These are phyloP conservation scores for Anarhynchus alexandrinus DNA, from an alignment of 2,113 vertebrate genomes.

Conservation along the genomic window DNA sequence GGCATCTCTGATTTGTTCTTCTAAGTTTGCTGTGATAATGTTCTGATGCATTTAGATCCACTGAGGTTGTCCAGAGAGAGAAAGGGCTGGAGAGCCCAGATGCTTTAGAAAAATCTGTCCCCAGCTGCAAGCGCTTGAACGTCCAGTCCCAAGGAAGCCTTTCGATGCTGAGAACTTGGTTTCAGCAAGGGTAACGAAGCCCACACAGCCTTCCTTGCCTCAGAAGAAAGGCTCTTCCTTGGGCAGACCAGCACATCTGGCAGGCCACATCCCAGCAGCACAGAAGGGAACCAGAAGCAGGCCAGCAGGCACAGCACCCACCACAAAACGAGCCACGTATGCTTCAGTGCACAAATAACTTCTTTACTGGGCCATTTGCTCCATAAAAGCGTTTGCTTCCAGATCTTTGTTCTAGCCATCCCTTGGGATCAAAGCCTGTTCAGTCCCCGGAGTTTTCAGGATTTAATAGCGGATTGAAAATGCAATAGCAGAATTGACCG, in stretches of 20 bases:
- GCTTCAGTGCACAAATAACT: not conserved
- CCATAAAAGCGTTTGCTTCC: not conserved
- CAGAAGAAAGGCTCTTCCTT: not conserved
- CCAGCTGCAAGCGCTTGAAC: not conserved
- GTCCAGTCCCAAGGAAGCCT: not conserved
- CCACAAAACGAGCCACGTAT: not conserved
- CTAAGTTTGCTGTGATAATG: not conserved
- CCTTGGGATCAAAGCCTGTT: not conserved
- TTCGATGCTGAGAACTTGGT: not conserved
- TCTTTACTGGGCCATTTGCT: not conserved
- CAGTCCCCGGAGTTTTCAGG: not conserved
- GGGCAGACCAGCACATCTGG: not conserved
- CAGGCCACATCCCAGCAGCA: not conserved
- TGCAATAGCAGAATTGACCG: fast-evolving
- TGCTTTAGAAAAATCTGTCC: not conserved
- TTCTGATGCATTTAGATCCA: not conserved
- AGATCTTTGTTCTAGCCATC: not conserved
- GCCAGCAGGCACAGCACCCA: not conserved
- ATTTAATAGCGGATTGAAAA: not conserved
- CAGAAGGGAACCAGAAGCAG: not conserved
- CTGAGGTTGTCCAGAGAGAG: not conserved
- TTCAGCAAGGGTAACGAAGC: not conserved
- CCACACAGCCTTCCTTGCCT: not conserved
- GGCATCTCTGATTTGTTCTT: not conserved
- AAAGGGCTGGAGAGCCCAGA: not conserved